phyloP scores from a whole-genome alignment of 2,888 invertebrate species.

The Tetheella fluctuosa region DNA sequence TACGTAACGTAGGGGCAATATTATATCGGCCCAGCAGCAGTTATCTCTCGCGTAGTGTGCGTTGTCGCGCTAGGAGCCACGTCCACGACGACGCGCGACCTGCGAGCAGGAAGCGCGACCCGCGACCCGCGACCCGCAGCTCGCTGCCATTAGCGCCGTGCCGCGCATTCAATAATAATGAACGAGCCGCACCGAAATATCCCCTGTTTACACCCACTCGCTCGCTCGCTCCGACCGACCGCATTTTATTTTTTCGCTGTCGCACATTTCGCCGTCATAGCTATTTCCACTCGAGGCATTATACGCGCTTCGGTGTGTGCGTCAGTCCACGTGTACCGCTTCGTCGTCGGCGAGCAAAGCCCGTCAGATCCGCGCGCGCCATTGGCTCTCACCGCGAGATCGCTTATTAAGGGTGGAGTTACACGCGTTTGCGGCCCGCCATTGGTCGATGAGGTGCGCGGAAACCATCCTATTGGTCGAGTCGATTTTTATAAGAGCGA shows the following conservation, averaged over 20 bases:
- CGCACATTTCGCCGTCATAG: constrained; percentile 85
- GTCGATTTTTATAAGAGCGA: constrained; percentile 83
- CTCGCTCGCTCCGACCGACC: constrained; percentile 78
- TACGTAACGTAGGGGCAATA: no score
- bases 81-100: neutral
- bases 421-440: constrained; percentile 62
- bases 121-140: constrained; percentile 58
- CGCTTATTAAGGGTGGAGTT: constrained; percentile 85
- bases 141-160: constrained; percentile 75
- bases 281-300: constrained; percentile 85
- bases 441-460: constrained; percentile 59
- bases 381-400: constrained; percentile 71
- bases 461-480: constrained; percentile 63
- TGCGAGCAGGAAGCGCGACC: constrained; percentile 2
- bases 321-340: constrained; percentile 81
- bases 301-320: constrained; percentile 76
- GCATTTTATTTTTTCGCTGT: constrained; percentile 85
- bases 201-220: constrained; percentile 84
- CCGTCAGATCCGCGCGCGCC: constrained; percentile 51
- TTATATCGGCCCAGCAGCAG: neutral
- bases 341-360: constrained; percentile 76
- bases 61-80: neutral
- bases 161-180: constrained; percentile 83
- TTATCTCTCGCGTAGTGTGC: neutral
- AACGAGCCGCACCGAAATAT: constrained; percentile 83